Evolutionary conservation across 2,113 vertebrate genomes (phyloP).

Genomic region (Myanophis thanlyinensis): DNA sequence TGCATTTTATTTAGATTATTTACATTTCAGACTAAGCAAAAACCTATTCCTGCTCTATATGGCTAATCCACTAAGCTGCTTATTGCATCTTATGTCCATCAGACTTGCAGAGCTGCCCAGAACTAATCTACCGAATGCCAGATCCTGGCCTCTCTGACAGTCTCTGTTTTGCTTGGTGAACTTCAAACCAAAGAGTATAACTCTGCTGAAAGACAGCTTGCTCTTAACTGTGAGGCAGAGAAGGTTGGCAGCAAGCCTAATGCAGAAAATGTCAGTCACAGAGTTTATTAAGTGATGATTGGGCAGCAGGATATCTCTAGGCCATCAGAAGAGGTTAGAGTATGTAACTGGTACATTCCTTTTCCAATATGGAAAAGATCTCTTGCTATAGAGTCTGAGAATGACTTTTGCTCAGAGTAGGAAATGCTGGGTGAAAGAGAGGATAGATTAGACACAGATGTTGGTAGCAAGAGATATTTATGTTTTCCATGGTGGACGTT

Average conservation of each 20-base stretch:
- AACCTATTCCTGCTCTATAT: not conserved
- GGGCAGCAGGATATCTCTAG: not conserved
- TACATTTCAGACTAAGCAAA: not conserved
- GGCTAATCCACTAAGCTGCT: slow-evolving; percentile 1
- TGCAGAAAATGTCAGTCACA: not conserved
- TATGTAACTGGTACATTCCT: not conserved
- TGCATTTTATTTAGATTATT: not conserved
- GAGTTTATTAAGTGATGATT: not conserved
- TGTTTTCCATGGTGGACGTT: not conserved
- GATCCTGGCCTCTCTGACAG: not conserved
- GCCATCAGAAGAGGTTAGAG: not conserved
- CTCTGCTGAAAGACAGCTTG: not conserved
- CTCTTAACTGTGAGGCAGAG: not conserved
- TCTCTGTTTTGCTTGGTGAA: not conserved
- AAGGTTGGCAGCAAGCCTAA: not conserved
- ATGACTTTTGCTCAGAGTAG: not conserved
- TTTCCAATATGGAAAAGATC: not conserved
- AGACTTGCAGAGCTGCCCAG: not conserved
- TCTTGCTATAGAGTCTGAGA: not conserved
- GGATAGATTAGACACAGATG: not conserved
- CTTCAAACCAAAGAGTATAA: not conserved
- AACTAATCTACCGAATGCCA: not conserved
- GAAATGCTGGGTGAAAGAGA: not conserved
- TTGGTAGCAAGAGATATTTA: not conserved
- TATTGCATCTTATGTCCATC: not conserved